Evolutionary conservation across 2,113 vertebrate species (phyloP).

Genomic region (Naja naja): DNA sequence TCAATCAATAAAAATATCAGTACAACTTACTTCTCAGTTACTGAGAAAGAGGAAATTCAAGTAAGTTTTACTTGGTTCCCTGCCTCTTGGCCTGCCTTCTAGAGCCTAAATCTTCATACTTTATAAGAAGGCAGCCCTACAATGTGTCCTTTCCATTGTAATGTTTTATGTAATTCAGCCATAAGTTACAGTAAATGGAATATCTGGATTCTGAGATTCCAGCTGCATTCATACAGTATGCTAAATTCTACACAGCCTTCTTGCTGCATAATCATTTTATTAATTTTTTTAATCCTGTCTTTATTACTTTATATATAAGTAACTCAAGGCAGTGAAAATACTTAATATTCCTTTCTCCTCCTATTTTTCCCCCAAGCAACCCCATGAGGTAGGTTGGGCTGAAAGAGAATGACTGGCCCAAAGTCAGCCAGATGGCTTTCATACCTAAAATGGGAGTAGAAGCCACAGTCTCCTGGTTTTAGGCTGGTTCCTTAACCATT

Average conservation of each 20-base stretch:
- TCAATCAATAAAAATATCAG: background rate
- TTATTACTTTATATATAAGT: too few species aligned
- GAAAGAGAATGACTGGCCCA: too few species aligned
- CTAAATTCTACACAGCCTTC: background rate
- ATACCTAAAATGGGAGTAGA: too few species aligned
- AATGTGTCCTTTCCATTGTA: background rate
- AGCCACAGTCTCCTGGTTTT: too few species aligned
- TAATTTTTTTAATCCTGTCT: too few species aligned
- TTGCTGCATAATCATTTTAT: background rate
- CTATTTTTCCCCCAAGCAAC: too few species aligned
- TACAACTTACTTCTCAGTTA: background rate
- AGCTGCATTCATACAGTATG: background rate
- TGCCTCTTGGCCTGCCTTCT: background rate
- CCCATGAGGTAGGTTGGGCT: too few species aligned
- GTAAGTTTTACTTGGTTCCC: background rate
- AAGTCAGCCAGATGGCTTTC: too few species aligned
- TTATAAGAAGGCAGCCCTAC: background rate
- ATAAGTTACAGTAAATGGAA: background rate
- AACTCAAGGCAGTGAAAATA: too few species aligned
- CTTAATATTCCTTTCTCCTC: too few species aligned
- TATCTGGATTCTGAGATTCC: background rate
- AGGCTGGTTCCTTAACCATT: too few species aligned
- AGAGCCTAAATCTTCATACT: background rate
- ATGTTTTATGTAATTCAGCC: background rate
- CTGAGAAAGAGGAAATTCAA: background rate